phyloP scores from a whole-genome alignment of 2,113 vertebrate species.

The Eurypyga helias region DNA sequence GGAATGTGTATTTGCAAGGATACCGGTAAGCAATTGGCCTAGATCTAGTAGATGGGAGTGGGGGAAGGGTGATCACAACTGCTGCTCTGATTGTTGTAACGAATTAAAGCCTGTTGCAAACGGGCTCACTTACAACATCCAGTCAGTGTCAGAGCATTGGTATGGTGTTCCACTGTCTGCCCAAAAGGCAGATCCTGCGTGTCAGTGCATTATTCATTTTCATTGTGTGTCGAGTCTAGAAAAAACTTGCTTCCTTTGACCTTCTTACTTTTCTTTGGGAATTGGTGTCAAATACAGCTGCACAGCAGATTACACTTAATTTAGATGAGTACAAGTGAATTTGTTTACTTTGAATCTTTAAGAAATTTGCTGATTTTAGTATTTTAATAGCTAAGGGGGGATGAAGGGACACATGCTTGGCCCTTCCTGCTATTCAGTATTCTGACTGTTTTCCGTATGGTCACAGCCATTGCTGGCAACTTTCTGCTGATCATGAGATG shows the following conservation, averaged over 20 bases:
- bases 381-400: not conserved
- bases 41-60: not conserved
- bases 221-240: not conserved
- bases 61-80: not conserved
- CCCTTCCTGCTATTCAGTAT: not conserved
- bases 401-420: not conserved
- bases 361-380: not conserved
- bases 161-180: not conserved
- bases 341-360: not conserved
- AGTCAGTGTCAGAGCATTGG: not conserved
- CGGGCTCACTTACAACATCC: not conserved
- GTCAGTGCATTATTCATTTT: not conserved
- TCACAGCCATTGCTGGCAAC: not conserved
- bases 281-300: not conserved
- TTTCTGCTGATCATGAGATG: not conserved
- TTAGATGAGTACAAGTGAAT: not conserved
- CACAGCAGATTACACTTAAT: not conserved
- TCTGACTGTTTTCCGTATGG: not conserved
- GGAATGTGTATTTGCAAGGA: not conserved
- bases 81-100: not conserved
- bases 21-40: not conserved
- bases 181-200: not conserved
- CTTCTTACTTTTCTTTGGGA: not conserved
- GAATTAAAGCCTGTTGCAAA: not conserved
- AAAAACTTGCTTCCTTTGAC: not conserved